These are phyloP conservation scores for Cisticola juncidis DNA, from an alignment of 2,113 vertebrate species.

Conservation along the genomic window DNA sequence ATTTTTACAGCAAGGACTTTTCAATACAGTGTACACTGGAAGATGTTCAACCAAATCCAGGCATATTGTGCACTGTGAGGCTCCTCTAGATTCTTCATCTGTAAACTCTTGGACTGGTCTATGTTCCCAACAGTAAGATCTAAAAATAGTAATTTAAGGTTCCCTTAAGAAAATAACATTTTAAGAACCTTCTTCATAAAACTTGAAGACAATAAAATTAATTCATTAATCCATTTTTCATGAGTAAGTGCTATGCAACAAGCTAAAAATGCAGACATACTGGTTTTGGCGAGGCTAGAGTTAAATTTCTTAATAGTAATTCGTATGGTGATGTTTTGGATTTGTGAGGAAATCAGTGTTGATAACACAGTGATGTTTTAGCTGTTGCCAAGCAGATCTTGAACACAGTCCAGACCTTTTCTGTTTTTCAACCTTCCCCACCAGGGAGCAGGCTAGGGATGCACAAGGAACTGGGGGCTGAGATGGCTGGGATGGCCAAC, in stretches of 20 bases:
- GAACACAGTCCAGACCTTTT: neutral
- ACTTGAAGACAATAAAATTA: neutral
- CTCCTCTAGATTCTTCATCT: constrained; percentile 65
- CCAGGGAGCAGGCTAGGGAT: neutral
- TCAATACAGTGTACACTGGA: constrained; percentile 81
- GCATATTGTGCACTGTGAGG: constrained; percentile 91
- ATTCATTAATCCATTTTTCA: neutral
- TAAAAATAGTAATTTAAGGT: constrained; percentile 58
- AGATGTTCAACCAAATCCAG: constrained; percentile 84
- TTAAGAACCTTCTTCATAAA: neutral
- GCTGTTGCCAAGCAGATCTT: neutral
- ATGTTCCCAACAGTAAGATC: constrained; percentile 90
- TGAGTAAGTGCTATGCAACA: neutral
- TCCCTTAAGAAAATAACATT: constrained; percentile 1
- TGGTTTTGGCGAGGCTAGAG: neutral
- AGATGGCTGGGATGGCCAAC: neutral
- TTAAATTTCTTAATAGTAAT: neutral
- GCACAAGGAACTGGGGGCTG: neutral
- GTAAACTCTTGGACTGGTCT: constrained; percentile 81
- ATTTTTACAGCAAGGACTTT: constrained; percentile 90
- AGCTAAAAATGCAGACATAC: neutral
- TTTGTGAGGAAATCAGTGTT: neutral
- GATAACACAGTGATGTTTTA: neutral
- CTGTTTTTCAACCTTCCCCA: neutral
- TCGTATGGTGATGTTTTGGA: neutral